These are phyloP conservation scores for Tupaia tana DNA, from an alignment of 2,113 vertebrate species.

Conservation along the genomic window DNA sequence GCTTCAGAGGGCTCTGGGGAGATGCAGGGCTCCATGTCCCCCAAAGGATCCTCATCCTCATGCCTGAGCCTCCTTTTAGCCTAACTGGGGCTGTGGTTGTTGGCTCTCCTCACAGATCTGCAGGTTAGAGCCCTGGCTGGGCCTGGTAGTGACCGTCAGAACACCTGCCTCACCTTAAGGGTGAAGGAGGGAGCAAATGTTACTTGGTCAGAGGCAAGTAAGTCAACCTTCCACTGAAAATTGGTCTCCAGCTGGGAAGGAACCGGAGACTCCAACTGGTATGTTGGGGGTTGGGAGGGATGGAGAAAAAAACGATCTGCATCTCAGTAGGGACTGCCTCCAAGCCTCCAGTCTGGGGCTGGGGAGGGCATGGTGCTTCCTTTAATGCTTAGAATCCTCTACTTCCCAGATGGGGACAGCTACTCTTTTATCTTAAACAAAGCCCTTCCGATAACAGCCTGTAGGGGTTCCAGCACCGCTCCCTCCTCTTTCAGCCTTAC, in stretches of 20 bases:
- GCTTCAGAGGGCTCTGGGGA: not conserved
- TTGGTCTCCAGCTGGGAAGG: not conserved
- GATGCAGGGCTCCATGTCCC: not conserved
- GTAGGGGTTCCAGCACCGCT: not conserved
- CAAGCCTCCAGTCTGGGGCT: not conserved
- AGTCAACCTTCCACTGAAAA: not conserved
- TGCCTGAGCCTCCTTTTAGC: not conserved
- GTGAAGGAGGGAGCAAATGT: not conserved
- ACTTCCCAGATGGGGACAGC: not conserved
- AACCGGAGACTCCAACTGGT: not conserved
- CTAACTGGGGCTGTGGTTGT: not conserved
- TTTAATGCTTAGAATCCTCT: slow-evolving; percentile 11
- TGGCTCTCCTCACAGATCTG: too few relatives aligned
- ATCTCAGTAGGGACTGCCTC: not conserved
- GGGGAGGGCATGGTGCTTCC: not conserved
- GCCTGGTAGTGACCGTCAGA: not conserved
- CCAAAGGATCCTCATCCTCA: not conserved
- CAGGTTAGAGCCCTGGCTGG: not conserved
- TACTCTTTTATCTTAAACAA: slow-evolving; percentile 13
- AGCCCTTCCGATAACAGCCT: not conserved
- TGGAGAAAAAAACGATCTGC: not conserved
- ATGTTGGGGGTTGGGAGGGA: not conserved
- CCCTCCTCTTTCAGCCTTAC: not conserved
- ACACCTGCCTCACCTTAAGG: not conserved
- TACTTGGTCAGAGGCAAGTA: not conserved